phyloP scores from a whole-genome alignment of 35 echinoderm and acorn worm species.

The Strongylocentrotus purpuratus region DNA sequence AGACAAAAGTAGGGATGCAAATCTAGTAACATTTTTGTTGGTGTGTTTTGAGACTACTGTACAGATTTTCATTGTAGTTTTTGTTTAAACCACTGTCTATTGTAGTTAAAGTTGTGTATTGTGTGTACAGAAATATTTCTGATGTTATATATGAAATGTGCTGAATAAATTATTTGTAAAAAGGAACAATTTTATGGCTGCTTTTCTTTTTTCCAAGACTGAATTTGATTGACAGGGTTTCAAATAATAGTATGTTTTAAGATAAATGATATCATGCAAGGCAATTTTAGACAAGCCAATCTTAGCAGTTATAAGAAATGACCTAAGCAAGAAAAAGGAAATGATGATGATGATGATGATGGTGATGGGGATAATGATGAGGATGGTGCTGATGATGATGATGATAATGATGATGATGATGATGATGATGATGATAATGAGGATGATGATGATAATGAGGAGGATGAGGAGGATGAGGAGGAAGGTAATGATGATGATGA shows the following conservation, averaged over 20 bases:
- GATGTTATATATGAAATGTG: neutral
- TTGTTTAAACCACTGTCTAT: neutral
- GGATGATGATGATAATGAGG: neutral
- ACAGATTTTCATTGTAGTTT: neutral
- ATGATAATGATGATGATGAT: neutral
- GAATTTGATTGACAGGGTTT: no score
- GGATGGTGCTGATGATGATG: neutral
- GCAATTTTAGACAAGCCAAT: neutral
- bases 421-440: conserved; percentile 24
- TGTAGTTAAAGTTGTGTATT: neutral
- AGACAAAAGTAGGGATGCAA: neutral
- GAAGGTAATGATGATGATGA: neutral
- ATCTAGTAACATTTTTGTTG: neutral
- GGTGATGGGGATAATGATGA: neutral
- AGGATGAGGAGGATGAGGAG: neutral
- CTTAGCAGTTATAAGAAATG: no score
- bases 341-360: conserved; percentile 6
- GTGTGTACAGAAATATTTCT: neutral
- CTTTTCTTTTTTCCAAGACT: no score
- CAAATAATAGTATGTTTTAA: no score
- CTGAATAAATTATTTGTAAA: conserved; percentile 41
- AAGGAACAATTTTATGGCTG: neutral
- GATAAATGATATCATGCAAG: no score
- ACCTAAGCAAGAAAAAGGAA: no score
- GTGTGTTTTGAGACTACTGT: neutral